Evolutionary conservation across 1,140 invertebrate genomes (phyloP).

Genomic region (Drepana arcuata): DNA sequence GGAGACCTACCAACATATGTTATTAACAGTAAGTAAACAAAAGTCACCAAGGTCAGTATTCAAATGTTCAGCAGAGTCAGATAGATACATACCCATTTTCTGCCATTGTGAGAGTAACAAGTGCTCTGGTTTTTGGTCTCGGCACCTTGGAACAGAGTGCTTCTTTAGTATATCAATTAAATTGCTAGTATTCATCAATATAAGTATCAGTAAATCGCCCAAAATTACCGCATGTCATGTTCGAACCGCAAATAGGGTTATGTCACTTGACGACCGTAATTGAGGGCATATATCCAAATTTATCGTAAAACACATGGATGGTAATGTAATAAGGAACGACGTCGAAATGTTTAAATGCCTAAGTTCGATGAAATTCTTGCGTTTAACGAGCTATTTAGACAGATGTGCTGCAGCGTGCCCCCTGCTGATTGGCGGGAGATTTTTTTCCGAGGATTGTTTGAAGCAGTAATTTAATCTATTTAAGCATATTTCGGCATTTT

Average conservation of each 20-base stretch:
- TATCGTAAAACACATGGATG: slow-evolving; percentile 13
- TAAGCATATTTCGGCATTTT: slow-evolving; percentile 20
- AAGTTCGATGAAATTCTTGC: too few species aligned
- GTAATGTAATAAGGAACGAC: slow-evolving; percentile 14
- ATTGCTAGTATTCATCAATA: slow-evolving; percentile 13
- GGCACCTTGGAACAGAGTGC: slow-evolving; percentile 37
- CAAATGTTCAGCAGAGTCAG: slow-evolving; percentile 17
- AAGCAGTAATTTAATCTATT: slow-evolving; percentile 14
- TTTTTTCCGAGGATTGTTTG: slow-evolving; percentile 43
- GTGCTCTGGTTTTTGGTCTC: slow-evolving; percentile 26
- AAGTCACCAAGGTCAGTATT: slow-evolving; percentile 34
- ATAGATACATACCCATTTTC: slow-evolving; percentile 56
- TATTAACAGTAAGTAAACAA: slow-evolving; percentile 29
- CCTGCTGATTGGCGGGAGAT: slow-evolving; percentile 63
- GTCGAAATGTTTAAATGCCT: slow-evolving; percentile 9
- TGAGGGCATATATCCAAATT: slow-evolving; percentile 32
- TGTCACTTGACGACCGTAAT: slow-evolving; percentile 63
- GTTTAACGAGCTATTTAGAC: slow-evolving; percentile 22
- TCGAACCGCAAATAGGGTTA: slow-evolving; percentile 66
- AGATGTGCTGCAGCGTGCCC: slow-evolving; percentile 49
- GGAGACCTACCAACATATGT: slow-evolving; percentile 37
- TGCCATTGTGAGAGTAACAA: slow-evolving; percentile 42
- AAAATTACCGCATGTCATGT: slow-evolving; percentile 69
- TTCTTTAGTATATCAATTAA: slow-evolving; percentile 18
- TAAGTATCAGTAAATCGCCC: slow-evolving; percentile 28